phyloP scores from a whole-genome alignment of 2,113 vertebrate species.

The Mobula birostris region DNA sequence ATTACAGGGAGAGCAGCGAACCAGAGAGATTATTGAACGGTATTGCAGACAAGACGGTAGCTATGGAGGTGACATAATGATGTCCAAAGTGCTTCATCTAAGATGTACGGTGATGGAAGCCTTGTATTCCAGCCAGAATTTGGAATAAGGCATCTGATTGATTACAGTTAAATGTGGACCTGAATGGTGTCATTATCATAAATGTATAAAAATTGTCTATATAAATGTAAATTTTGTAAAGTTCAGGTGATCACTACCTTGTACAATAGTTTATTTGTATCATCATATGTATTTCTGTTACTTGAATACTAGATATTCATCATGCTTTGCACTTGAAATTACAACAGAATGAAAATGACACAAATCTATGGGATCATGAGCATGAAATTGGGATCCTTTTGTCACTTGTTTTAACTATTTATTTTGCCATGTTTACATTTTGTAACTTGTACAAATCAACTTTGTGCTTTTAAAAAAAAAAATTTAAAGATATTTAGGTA shows the following conservation, averaged over 20 bases:
- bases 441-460: conserved; percentile 89
- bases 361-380: conserved; percentile 82
- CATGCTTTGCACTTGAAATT: conserved; percentile 94
- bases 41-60: conserved; percentile 81
- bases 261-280: conserved; percentile 96
- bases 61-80: conserved; percentile 91
- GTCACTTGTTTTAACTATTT: conserved; percentile 94
- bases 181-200: conserved; percentile 65
- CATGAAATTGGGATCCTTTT: conserved; percentile 79
- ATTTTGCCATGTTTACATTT: conserved; percentile 98
- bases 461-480: conserved; percentile 73
- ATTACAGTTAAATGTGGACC: conserved; percentile 57
- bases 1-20: conserved; percentile 75
- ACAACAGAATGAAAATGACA: conserved; percentile 77
- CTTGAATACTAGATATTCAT: conserved; percentile 91
- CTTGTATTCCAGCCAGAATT: conserved; percentile 53
- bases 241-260: conserved; percentile 91
- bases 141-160: conserved; percentile 57
- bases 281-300: conserved; percentile 91
- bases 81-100: conserved; percentile 48
- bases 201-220: conserved; percentile 61
- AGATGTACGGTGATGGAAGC: conserved; percentile 49
- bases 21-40: conserved; percentile 80
- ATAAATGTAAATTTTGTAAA: conserved; percentile 92
- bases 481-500: conserved; percentile 77